Percentiles rank a stretch among this genome's conserved stretches.
Conservation (phyloP, 2,797 vertebrate genomes). For the Anguilla anguilla region DNA sequence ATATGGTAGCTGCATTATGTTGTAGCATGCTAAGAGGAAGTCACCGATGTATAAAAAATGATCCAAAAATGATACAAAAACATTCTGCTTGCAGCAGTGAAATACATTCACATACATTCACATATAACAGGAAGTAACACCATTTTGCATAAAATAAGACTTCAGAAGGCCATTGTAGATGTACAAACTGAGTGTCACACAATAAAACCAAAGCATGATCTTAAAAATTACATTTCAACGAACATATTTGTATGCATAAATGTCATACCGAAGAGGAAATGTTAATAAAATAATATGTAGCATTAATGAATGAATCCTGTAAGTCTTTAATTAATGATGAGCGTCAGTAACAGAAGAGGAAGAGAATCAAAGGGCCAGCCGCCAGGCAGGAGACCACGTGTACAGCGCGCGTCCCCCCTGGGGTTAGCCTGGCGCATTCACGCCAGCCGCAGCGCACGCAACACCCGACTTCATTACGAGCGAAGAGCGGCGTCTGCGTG, state of each 20-base stretch:
- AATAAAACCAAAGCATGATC: neutral
- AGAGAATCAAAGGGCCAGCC: neutral
- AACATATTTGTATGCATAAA: neutral
- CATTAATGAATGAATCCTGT: neutral
- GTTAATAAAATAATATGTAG: neutral
- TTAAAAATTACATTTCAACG: neutral
- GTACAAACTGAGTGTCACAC: neutral
- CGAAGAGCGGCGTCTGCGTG: neutral
- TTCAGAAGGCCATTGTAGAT: neutral
- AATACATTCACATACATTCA: neutral
- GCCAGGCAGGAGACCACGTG: neutral
- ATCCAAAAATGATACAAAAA: neutral
- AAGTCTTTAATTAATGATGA: neutral
- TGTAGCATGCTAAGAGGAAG: neutral
- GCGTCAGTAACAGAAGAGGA: neutral
- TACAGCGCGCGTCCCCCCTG: neutral
- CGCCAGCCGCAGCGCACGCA: neutral
- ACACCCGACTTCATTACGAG: neutral
- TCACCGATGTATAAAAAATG: too few species aligned
- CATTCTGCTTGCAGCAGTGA: neutral
- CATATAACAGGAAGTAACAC: neutral
- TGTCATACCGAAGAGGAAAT: neutral
- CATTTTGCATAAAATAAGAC: neutral
- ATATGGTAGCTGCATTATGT: neutral
- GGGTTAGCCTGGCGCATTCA: neutral